phyloP scores from a whole-genome alignment of 2,888 invertebrate species.

The Kuschelorhynchus macadamiae region DNA sequence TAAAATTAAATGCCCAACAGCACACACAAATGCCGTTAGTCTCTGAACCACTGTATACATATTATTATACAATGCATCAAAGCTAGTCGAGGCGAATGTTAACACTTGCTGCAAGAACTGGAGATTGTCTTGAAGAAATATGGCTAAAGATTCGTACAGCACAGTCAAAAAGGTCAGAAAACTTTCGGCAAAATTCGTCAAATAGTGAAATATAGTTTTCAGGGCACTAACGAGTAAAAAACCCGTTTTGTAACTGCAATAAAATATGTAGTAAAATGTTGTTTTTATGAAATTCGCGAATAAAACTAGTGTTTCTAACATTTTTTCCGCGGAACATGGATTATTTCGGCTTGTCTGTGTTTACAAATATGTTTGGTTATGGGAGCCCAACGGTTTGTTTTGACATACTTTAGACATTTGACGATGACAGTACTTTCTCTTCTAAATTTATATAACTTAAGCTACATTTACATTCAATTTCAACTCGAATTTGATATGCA shows the following conservation, averaged over 20 bases:
- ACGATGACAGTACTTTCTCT: too few relatives aligned
- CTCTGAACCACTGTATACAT: background rate
- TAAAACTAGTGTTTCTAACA: slow-evolving; percentile 41
- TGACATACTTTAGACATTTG: too few relatives aligned
- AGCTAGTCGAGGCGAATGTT: background rate
- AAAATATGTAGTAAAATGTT: slow-evolving; percentile 45
- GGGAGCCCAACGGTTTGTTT: too few relatives aligned
- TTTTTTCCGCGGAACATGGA: slow-evolving; percentile 12
- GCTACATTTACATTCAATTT: too few relatives aligned
- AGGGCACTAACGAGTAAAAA: slow-evolving; percentile 54
- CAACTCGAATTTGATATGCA: too few relatives aligned
- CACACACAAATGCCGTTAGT: background rate
- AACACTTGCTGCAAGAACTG: slow-evolving; percentile 29
- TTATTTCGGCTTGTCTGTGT: background rate
- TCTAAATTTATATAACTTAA: too few relatives aligned
- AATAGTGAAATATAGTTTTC: slow-evolving; percentile 34
- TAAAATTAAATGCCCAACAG: background rate
- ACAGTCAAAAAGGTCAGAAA: slow-evolving; percentile 47
- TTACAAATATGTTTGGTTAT: too few relatives aligned
- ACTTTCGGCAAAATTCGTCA: slow-evolving; percentile 31
- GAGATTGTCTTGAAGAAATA: slow-evolving; percentile 57
- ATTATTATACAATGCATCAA: background rate
- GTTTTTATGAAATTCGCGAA: slow-evolving; percentile 27
- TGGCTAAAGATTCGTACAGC: slow-evolving; percentile 56
- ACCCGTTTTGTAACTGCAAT: slow-evolving; percentile 57